Base-by-base conservation (phyloP, 2,888 invertebrate species). In the Cerceris rybyensis region DNA sequence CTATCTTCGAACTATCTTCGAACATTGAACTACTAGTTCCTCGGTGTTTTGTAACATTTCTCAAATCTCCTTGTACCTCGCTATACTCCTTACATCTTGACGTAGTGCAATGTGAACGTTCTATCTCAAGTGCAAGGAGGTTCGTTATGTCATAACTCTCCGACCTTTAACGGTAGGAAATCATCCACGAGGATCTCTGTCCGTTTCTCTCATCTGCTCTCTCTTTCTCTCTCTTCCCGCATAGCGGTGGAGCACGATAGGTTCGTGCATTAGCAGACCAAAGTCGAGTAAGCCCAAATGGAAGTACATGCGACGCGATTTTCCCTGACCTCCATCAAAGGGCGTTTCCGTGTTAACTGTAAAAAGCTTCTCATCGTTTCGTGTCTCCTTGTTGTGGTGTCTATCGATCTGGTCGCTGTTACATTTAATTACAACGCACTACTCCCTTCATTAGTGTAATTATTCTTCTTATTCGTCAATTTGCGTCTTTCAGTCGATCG, bases 401-500 rank as follows among this genome's bases (percentile, higher is more conserved):
- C 54, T 74, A 74, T 76, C 69, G 76, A 69, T 75, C 57, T 63
- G 46, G 55, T 28, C 43, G 43, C 49, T 64, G 78, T 71, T 80
- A 78, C 68, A 84, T 84, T 78, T 82, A 80, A 86, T 85, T 78
- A 78, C 77, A 70, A 55, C 59, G 50, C 54, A 39, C 64, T 55
- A 7, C 67, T 65, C 63, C 72, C 75, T 84, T 85, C 82, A 70
- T 86, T 81, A 81, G 57, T 77, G 72, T 86, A 81, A 85, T 86
- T 86, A 81, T 81, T 70, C 67, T 67, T 76, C 67, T 71, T 71
- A 17, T 58, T 14, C 70, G 41, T 14, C 49, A 46, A 60, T 64
- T 72, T 58, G 43, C 59, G 68, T 39, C 42, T 39, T 67, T 16
- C 50, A 14, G 52, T 16, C 58, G 43, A 84, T 83, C 82, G 82